Conservation (phyloP, 2,888 invertebrate species). For the Seira sanloemensis region DNA sequence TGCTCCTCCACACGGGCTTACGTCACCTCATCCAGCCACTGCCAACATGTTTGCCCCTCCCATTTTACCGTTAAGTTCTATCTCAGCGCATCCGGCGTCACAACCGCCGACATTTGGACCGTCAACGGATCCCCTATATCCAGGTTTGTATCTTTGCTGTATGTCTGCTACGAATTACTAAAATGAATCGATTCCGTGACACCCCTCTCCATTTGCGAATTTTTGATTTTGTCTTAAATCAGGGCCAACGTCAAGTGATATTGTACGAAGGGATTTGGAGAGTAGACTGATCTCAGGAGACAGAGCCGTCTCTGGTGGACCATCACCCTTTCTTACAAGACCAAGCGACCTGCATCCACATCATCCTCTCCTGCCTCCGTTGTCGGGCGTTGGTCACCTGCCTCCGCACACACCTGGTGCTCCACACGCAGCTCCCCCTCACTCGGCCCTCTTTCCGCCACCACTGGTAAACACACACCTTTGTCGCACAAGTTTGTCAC, state of each 20-base stretch:
- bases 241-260: conserved; percentile 78
- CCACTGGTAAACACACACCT: conserved; percentile 80
- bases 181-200: background rate
- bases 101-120: conserved; percentile 70
- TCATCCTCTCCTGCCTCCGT: conserved; percentile 92
- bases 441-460: conserved; percentile 79
- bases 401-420: conserved; percentile 78
- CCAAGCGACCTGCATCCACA: conserved; percentile 90
- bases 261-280: conserved; percentile 92
- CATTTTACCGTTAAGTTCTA: conserved; percentile 71
- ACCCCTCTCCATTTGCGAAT: background rate
- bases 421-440: conserved; percentile 71
- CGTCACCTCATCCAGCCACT: conserved; percentile 35
- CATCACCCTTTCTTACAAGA: conserved; percentile 78
- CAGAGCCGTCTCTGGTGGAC: conserved; percentile 74
- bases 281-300: conserved; percentile 87
- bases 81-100: conserved; percentile 66
- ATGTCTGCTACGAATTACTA: background rate
- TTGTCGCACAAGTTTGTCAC: no score
- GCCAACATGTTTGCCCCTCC: conserved; percentile 72
- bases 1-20: conserved; percentile 34
- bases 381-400: conserved; percentile 81
- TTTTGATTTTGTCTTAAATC: conserved; percentile 15
- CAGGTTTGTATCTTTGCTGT: conserved; percentile 53
- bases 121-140: conserved; percentile 67